Evolutionary conservation across 2,113 vertebrate species (phyloP).

Genomic region (Phodopus roborovskii): DNA sequence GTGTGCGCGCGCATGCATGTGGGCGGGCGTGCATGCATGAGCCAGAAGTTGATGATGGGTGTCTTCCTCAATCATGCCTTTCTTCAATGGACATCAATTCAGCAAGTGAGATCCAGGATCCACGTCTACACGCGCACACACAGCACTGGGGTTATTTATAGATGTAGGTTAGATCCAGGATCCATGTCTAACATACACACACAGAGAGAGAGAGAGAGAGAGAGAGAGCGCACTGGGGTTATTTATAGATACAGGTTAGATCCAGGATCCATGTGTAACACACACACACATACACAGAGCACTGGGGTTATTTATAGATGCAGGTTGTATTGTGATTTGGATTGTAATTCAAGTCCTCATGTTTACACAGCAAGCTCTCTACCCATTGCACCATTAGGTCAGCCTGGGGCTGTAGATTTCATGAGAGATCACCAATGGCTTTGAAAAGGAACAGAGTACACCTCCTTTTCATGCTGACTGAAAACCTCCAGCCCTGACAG

Average conservation of each 20-base stretch:
- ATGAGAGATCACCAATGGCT: neutral
- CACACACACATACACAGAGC: neutral
- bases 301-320: neutral
- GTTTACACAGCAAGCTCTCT: neutral
- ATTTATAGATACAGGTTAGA: too few relatives aligned
- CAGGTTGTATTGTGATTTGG: neutral
- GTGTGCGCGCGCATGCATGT: too few relatives aligned
- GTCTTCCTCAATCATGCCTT: neutral
- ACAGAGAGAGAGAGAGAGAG: too few relatives aligned
- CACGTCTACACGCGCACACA: neutral
- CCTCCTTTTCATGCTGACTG: neutral
- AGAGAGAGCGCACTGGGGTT: too few relatives aligned
- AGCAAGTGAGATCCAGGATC: neutral
- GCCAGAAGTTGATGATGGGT: neutral
- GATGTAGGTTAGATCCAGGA: too few relatives aligned
- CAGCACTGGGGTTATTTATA: too few relatives aligned
- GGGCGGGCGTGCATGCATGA: too few relatives aligned
- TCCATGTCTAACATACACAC: too few relatives aligned
- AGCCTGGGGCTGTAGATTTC: neutral
- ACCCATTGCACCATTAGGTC: neutral
- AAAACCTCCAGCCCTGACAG: neutral
- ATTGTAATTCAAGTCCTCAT: neutral
- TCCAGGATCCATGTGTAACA: too few relatives aligned
- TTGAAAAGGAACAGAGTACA: conserved; percentile 7
- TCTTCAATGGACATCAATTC: neutral